Percentiles rank a stretch among this genome's conserved stretches.
phyloP scores from a whole-genome alignment of 2,113 vertebrate species.

The Dicentrarchus labrax region DNA sequence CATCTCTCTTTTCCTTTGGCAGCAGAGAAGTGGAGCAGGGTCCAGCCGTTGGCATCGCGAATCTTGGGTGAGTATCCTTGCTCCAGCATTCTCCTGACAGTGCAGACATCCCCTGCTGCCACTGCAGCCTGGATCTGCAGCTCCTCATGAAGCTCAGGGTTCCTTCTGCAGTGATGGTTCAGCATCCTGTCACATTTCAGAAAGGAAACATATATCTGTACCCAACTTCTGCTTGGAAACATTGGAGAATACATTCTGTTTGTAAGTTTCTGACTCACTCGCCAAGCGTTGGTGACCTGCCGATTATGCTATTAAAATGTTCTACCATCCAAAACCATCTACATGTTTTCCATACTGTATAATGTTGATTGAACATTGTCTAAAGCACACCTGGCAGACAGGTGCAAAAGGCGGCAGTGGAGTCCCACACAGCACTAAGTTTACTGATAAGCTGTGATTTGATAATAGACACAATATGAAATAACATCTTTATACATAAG shows the following conservation, averaged over 20 bases:
- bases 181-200: conserved; percentile 95
- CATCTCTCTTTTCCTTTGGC: conserved; percentile 97
- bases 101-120: conserved; percentile 96
- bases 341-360: background rate
- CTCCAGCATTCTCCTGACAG: conserved; percentile 97
- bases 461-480: background rate
- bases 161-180: conserved; percentile 98
- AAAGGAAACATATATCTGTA: conserved; percentile 85
- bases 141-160: conserved; percentile 98
- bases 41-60: conserved; percentile 98
- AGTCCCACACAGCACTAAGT: background rate
- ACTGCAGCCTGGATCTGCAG: conserved; percentile 99
- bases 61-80: conserved; percentile 97
- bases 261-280: background rate
- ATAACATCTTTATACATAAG: background rate
- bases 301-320: background rate
- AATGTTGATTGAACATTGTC: background rate
- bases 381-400: background rate
- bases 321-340: background rate
- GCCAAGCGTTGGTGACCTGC: background rate
- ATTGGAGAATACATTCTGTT: conserved; percentile 14
- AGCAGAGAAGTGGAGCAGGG: conserved; percentile 97
- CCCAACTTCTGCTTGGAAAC: too few relatives aligned
- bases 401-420: background rate
- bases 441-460: background rate